Evolutionary conservation across 1,140 invertebrate species (phyloP), one percentile per base, ranked within the genome.

Genomic region (Zophobas morio): DNA sequence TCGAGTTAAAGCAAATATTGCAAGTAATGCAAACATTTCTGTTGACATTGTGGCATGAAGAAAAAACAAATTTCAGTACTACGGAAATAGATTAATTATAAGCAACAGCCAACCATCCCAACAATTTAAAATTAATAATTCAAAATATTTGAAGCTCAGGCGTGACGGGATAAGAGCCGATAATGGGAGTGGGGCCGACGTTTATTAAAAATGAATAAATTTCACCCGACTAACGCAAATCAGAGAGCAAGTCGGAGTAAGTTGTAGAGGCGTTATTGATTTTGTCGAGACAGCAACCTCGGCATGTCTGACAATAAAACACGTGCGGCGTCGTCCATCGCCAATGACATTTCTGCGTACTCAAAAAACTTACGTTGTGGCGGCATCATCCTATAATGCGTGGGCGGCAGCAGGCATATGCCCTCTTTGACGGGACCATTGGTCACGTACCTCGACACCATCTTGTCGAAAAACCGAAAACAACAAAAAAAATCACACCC

Each of bases 391-490:
- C 83, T 81, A 76, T 82, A 84, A 72, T 82, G 84, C 5, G 83
- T 79, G 34, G 81, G 84, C 35, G 84, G 82, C 56, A 86, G 75
- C 60, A 85, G 54, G 70, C 85, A 86, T 49, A 86, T 78, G 56
- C 85, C 84, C 51, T 85, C 84, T 80, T 85, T 85, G 39, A 85
- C 81, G 40, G 83, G 81, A 46, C 82, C 84, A 56, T 81, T 84
- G 46, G 82, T 82, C 47, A 86, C 84, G 79, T 83, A 86, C 79
- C 85, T 80, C 34, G 85, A 85, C 71, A 85, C 84, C 82, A 83
- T 84, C 51, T 72, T 72, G 60, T 66, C 39, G 60, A 66, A 66
- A 66, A 66, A 74, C 72, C 80, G 6, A 36, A 42, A 66, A 60
- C 37, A 56, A 51, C 2, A 63, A 66, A 66, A 63, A 63, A 63